These are phyloP conservation scores for Eonycteris spelaea DNA, from an alignment of 2,113 vertebrate species.

Conservation along the genomic window DNA sequence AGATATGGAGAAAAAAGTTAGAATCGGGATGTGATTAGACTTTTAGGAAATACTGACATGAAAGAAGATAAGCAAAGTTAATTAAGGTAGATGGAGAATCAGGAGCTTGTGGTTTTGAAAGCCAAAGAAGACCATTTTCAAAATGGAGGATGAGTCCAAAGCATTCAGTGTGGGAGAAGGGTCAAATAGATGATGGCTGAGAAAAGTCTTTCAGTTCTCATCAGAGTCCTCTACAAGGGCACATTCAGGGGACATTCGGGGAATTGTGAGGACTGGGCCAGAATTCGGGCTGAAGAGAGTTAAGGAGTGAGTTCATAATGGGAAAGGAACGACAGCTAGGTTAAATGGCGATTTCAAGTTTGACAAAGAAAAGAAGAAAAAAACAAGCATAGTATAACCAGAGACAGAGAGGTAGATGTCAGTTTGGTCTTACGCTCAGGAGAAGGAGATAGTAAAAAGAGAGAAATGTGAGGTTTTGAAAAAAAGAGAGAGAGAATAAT, in stretches of 20 bases:
- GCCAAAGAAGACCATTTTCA: background rate
- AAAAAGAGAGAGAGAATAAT: background rate
- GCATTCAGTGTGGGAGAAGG: background rate
- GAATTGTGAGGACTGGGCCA: rapidly evolving
- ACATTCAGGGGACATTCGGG: background rate
- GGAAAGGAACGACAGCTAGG: background rate
- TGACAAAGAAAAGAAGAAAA: background rate
- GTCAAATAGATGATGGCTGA: background rate
- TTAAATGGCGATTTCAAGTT: background rate
- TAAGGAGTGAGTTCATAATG: background rate
- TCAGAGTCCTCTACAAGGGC: background rate
- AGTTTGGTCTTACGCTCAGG: background rate
- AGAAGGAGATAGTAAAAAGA: background rate
- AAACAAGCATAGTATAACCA: background rate
- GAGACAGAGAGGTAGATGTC: background rate
- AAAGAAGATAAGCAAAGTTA: background rate
- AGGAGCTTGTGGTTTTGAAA: background rate
- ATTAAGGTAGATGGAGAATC: background rate
- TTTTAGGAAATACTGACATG: background rate
- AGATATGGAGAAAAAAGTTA: background rate
- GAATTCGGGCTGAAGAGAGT: background rate
- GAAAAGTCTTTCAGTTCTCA: background rate
- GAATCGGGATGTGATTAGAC: background rate
- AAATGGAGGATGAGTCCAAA: background rate
- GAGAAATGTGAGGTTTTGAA: background rate